phyloP scores from a whole-genome alignment of 2,797 vertebrate species.

The Geotrypetes seraphini region DNA sequence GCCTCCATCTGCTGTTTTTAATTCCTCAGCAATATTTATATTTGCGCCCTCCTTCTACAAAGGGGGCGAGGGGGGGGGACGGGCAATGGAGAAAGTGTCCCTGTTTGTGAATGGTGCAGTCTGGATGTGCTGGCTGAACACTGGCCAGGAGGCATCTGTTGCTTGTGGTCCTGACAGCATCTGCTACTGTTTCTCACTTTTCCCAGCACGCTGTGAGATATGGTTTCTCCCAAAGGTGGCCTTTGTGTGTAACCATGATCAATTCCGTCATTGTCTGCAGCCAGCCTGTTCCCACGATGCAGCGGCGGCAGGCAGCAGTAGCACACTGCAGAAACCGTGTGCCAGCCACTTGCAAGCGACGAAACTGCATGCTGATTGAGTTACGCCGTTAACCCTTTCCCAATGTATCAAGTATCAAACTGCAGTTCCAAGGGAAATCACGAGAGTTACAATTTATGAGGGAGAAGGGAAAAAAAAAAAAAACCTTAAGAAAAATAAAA shows the following conservation, averaged over 20 bases:
- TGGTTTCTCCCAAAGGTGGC: conserved; percentile 85
- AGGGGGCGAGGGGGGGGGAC: conserved; percentile 28
- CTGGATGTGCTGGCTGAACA: conserved; percentile 55
- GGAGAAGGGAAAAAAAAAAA: neutral
- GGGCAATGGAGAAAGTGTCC: conserved; percentile 18
- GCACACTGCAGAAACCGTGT: conserved; percentile 43
- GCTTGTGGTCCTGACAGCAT: conserved; percentile 76
- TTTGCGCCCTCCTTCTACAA: conserved; percentile 49
- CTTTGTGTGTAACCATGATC: conserved; percentile 80
- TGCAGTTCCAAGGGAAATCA: conserved; percentile 17
- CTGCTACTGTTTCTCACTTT: conserved; percentile 86
- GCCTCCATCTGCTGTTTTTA: conserved; percentile 61
- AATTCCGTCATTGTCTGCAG: conserved; percentile 80
- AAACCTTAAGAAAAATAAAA: neutral
- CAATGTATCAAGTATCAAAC: conserved; percentile 18
- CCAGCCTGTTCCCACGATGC: conserved; percentile 86
- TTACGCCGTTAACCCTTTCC: conserved; percentile 35
- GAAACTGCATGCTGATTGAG: conserved; percentile 36
- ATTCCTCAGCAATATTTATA: conserved; percentile 64
- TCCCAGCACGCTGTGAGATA: conserved; percentile 82
- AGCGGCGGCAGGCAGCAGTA: conserved; percentile 46
- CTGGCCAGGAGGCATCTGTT: conserved; percentile 77
- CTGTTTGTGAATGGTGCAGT: conserved; percentile 45
- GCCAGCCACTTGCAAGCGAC: conserved; percentile 45
- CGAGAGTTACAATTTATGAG: neutral